phyloP scores from a whole-genome alignment of 2,113 vertebrate species.

The Prietella phreatophila region DNA sequence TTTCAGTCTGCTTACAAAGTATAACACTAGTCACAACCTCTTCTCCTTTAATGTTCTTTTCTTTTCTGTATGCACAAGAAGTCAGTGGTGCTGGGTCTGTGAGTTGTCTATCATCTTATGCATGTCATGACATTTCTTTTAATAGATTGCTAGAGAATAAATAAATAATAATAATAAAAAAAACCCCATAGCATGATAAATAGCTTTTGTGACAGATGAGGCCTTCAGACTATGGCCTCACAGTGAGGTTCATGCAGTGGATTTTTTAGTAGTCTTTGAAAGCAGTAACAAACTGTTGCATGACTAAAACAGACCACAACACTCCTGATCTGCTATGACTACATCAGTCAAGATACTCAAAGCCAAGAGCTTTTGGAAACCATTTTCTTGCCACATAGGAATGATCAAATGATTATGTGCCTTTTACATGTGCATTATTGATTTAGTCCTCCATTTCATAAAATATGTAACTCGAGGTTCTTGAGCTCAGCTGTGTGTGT shows the following conservation, averaged over 20 bases:
- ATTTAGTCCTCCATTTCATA: background rate
- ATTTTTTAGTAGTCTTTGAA: background rate
- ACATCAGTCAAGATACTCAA: background rate
- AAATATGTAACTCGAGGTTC: background rate
- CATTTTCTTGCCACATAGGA: slow-evolving; percentile 6
- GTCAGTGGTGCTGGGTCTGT: background rate
- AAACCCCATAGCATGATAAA: slow-evolving; percentile 6
- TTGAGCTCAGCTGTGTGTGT: background rate
- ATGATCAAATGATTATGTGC: background rate
- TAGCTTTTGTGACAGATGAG: slow-evolving; percentile 7
- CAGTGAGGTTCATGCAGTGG: background rate
- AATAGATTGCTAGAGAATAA: slow-evolving; percentile 6
- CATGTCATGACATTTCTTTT: background rate
- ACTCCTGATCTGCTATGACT: slow-evolving; percentile 9
- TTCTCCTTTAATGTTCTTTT: background rate
- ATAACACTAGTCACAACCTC: background rate
- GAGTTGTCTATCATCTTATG: slow-evolving; percentile 1
- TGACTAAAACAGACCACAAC: slow-evolving; percentile 13
- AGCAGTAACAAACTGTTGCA: slow-evolving; percentile 7
- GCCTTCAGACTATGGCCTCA: background rate
- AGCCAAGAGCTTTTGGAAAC: slow-evolving; percentile 19
- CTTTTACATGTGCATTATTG: background rate
- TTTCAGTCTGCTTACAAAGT: background rate
- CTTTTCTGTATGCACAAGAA: background rate
- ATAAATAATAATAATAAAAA: too few species aligned